Base-by-base conservation (phyloP, 2,113 vertebrate species). In the Notarius lentiginosus region DNA sequence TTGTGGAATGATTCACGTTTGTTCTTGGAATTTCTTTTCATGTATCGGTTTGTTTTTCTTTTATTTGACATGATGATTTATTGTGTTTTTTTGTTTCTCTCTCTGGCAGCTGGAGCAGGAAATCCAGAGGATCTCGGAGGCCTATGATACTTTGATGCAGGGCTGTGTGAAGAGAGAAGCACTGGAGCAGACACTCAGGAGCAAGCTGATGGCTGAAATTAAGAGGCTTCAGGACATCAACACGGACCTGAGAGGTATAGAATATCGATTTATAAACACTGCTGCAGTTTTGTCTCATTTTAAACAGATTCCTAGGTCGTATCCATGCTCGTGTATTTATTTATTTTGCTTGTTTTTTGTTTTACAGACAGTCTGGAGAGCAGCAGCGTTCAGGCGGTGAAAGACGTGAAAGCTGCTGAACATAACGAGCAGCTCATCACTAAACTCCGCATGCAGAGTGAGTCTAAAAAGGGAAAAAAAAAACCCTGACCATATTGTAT, bases 201-300 rank as follows among this genome's bases (percentile, higher is more conserved):
- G 94, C 90, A 99, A 98, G 92, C 95, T 97, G 72, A 97, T 98
- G 15, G 94, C 95, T 0, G 98, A 99, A 91, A 97, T 99, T 90
- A 94, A 97, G 84, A 94, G 98, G 90, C 94, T 99, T 79, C 97
- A 98, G 77, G 97, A 99, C 88, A 98, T 98, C 88, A 99, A 99
- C 95, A 89, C 97, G 10, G 98, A 99, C 84, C 96, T 99, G 55
- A 95, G 96, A 97, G 97, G 98, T 98, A 91, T 41, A 41, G 41
- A 41, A 41, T 41, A 4, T 41, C 4, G 41, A 41, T 41, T 41
- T 41, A 41, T 41, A 41, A 41, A 41, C 41, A 4, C 41, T 4
- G 4, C 41, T 41, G 41, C 41, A 34, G 63, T 9, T 24, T 18
- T 41, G 10, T 72, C 1, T 47, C 9, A 72, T 20, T 3, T 10